Percentiles rank a stretch among this genome's conserved stretches.
phyloP scores from a whole-genome alignment of 2,113 vertebrate genomes.

The Eulemur macaco region DNA sequence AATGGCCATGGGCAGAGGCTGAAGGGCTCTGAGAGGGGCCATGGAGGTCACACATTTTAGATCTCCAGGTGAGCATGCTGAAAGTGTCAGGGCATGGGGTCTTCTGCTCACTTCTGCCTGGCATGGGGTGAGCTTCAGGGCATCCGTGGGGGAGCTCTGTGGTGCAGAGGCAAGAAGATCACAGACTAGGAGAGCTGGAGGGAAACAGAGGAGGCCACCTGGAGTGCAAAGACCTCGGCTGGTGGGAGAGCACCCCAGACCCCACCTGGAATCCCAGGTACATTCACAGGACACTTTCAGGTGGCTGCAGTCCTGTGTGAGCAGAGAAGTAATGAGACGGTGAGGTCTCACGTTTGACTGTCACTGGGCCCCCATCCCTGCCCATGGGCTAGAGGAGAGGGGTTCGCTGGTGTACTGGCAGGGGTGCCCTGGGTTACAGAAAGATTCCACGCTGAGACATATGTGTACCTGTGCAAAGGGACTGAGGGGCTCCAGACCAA shows the following conservation, averaged over 20 bases:
- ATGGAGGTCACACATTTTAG: neutral
- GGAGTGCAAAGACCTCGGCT: neutral
- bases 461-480: neutral
- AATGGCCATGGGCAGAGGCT: neutral
- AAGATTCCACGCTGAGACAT: neutral
- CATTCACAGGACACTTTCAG: neutral
- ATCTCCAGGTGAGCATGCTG: neutral
- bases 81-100: neutral
- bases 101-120: neutral
- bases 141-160: neutral
- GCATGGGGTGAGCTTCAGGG: neutral
- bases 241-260: neutral
- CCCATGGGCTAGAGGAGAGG: neutral
- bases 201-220: neutral
- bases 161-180: neutral
- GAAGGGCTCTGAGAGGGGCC: neutral
- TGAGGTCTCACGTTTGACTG: neutral
- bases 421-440: neutral
- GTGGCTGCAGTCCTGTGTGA: neutral
- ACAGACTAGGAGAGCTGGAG: rapidly evolving
- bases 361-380: neutral
- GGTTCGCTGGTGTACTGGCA: neutral
- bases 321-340: neutral
- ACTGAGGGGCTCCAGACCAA: neutral
- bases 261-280: neutral